Evolutionary conservation across 2,888 invertebrate genomes (phyloP).

Genomic region (Hypena proboscidalis): DNA sequence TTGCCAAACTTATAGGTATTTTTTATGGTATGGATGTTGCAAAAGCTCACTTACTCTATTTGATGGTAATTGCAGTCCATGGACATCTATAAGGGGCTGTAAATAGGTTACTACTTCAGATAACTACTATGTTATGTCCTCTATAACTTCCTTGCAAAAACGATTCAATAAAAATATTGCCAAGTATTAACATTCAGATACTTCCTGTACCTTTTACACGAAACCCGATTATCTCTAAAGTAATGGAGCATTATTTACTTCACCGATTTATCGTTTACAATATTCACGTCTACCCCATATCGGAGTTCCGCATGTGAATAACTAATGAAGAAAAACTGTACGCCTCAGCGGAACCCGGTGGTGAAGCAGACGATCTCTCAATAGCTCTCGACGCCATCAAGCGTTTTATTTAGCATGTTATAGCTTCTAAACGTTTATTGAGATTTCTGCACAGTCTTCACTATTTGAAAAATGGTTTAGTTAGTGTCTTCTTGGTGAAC

Average conservation of each 20-base stretch:
- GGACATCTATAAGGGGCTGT: no score
- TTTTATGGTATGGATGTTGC: no score
- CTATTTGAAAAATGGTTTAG: conserved; percentile 49
- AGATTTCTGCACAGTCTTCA: conserved; percentile 49
- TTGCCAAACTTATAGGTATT: conserved; percentile 64
- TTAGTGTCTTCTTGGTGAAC: conserved; percentile 42
- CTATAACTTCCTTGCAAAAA: no score
- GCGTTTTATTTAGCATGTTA: conserved; percentile 60
- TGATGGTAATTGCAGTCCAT: no score
- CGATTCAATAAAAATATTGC: no score
- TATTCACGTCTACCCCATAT: conserved; percentile 37
- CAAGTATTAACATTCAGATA: no score
- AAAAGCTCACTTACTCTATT: no score
- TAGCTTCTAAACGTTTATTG: conserved; percentile 56
- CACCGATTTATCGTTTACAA: conserved; percentile 59
- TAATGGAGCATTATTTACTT: conserved; percentile 64
- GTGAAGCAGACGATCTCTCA: conserved; percentile 45
- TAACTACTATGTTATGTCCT: no score
- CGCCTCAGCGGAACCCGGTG: conserved; percentile 44
- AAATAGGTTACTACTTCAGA: no score
- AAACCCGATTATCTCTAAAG: no score
- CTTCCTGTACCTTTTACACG: no score
- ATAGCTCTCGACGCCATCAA: conserved; percentile 51
- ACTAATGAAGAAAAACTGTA: conserved; percentile 62
- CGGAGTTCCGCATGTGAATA: conserved; percentile 47